phyloP scores from a whole-genome alignment of 2,797 vertebrate genomes.

The Potorous gilbertii region DNA sequence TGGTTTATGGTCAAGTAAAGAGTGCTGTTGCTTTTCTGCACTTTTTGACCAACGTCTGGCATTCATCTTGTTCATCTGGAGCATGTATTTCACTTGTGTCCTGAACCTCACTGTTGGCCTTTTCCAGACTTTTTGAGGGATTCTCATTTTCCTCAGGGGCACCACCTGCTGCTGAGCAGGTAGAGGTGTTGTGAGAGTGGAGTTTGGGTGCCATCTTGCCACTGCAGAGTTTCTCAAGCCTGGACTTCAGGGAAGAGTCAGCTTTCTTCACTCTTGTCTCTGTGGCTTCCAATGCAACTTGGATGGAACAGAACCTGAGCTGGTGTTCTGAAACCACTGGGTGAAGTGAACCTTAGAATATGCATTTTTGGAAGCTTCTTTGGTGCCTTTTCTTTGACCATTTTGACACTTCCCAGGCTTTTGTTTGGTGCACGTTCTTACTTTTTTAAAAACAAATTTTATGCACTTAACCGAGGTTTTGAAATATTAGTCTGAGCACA shows the following conservation, averaged over 20 bases:
- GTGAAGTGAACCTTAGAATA: slow-evolving; percentile 96
- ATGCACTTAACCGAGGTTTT: slow-evolving; percentile 89
- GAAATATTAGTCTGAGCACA: slow-evolving; percentile 86
- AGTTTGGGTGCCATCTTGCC: slow-evolving; percentile 89
- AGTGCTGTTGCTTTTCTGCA: slow-evolving; percentile 90
- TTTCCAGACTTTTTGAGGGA: slow-evolving; percentile 87
- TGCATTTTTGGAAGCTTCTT: slow-evolving; percentile 90
- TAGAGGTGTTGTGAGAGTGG: slow-evolving; percentile 87
- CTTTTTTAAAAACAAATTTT: slow-evolving; percentile 72
- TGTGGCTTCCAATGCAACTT: slow-evolving; percentile 96
- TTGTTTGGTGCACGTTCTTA: slow-evolving; percentile 93
- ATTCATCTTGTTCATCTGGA: slow-evolving; percentile 88
- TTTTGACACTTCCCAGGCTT: slow-evolving; percentile 93
- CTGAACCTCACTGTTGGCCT: slow-evolving; percentile 88
- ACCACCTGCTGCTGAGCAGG: slow-evolving; percentile 89
- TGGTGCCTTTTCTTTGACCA: slow-evolving; percentile 92
- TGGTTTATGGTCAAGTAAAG: slow-evolving; percentile 93
- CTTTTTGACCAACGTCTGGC: slow-evolving; percentile 87
- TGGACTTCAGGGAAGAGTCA: slow-evolving; percentile 91
- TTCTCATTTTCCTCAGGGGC: slow-evolving; percentile 89
- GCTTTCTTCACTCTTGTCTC: slow-evolving; percentile 97
- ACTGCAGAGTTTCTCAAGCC: slow-evolving; percentile 91
- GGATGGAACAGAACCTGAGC: slow-evolving; percentile 90
- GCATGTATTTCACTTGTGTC: slow-evolving; percentile 86
- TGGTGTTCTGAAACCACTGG: slow-evolving; percentile 93